Evolutionary conservation across 2,113 vertebrate genomes (phyloP).

Genomic region (Physeter macrocephalus): DNA sequence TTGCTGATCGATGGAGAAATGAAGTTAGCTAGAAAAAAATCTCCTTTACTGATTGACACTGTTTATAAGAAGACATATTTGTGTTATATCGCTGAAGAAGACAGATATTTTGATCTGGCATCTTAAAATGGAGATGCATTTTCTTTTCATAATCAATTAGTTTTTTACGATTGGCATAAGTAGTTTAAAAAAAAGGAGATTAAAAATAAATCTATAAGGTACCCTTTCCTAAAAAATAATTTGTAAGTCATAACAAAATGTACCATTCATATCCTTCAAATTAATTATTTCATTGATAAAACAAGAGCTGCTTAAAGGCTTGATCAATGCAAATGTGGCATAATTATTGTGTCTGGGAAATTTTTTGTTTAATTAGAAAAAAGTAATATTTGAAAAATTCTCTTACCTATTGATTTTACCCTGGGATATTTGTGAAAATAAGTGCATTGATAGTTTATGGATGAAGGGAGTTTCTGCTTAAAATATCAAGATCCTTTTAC

Average conservation of each 20-base stretch:
- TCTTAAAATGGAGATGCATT: not conserved
- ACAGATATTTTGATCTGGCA: not conserved
- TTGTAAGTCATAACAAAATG: not conserved
- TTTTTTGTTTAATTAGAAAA: not conserved
- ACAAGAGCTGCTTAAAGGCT: not conserved
- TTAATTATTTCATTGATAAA: constrained; percentile 3
- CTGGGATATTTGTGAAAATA: not conserved
- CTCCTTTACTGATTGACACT: not conserved
- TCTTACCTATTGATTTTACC: not conserved
- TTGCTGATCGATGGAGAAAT: not conserved
- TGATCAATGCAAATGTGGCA: not conserved
- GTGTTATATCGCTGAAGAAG: not conserved
- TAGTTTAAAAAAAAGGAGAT: not conserved
- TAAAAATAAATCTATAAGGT: not conserved
- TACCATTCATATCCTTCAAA: not conserved
- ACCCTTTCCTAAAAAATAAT: not conserved
- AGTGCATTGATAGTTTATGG: not conserved
- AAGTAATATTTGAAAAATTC: not conserved
- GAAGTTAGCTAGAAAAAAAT: not conserved
- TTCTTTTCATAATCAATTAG: not conserved
- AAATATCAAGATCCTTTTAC: not conserved
- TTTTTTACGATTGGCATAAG: not conserved
- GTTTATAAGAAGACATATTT: not conserved
- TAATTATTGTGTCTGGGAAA: not conserved
- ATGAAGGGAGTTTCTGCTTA: not conserved